These are phyloP conservation scores for Aproaerema taeniolella DNA, from an alignment of 2,888 invertebrate genomes.

Conservation along the genomic window DNA sequence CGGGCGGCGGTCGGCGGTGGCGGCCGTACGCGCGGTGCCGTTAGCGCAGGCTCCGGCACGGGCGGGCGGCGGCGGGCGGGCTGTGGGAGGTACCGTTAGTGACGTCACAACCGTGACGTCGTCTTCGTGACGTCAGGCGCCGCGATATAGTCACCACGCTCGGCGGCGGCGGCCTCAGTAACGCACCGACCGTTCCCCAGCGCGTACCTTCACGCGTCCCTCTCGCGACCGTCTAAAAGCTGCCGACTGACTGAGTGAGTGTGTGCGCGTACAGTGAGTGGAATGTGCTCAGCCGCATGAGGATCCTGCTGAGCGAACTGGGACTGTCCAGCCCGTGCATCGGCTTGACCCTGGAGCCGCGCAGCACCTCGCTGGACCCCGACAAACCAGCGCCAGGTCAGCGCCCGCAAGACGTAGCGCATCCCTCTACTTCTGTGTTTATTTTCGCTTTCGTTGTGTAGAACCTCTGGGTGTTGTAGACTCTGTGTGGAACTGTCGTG, in stretches of 20 bases:
- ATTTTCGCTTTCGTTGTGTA: slow-evolving; percentile 77
- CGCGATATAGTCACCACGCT: slow-evolving; percentile 75
- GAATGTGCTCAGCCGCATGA: slow-evolving; percentile 76
- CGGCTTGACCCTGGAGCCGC: slow-evolving; percentile 74
- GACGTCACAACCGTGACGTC: slow-evolving; percentile 70
- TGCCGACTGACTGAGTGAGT: slow-evolving; percentile 62
- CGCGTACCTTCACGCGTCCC: slow-evolving; percentile 62
- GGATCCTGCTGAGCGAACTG: slow-evolving; percentile 77
- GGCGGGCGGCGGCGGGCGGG: slow-evolving; percentile 73
- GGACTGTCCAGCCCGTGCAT: slow-evolving; percentile 75
- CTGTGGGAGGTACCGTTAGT: slow-evolving; percentile 77
- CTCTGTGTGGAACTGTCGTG: slow-evolving; percentile 72
- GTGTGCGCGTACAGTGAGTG: slow-evolving; percentile 75
- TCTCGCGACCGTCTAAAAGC: slow-evolving; percentile 46
- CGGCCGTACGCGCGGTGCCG: slow-evolving; percentile 70
- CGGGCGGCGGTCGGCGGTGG: slow-evolving; percentile 26
- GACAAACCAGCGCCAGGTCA: slow-evolving; percentile 75
- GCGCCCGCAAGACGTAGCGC: slow-evolving; percentile 67
- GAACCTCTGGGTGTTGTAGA: slow-evolving; percentile 70
- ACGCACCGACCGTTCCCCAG: slow-evolving; percentile 73
- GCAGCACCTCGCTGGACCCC: slow-evolving; percentile 67
- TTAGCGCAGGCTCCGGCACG: slow-evolving; percentile 73
- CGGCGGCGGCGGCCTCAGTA: slow-evolving; percentile 76
- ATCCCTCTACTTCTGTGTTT: slow-evolving; percentile 71
- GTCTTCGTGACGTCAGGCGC: slow-evolving; percentile 67